Base-by-base conservation (phyloP, 2,888 invertebrate species). In the Harpalus rufipes region DNA sequence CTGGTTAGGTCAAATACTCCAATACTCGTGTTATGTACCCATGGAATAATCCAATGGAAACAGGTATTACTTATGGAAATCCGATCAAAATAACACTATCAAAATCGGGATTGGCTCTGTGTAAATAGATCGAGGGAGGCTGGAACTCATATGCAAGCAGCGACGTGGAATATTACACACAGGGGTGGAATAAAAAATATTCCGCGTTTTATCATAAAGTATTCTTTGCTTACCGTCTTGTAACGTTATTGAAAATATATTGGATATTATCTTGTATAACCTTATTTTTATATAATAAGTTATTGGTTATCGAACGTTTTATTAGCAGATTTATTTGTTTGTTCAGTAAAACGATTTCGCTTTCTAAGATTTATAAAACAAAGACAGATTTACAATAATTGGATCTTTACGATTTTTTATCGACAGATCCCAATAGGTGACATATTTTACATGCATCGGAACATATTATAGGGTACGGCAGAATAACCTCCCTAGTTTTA, bases 61-160 rank as follows among this genome's bases (percentile, higher is more conserved):
- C 44, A 83, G 68, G 79, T 85, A 82, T 81, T 81, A 81, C 63
- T 82, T 84, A 84, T 25, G 85, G 84, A 79, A 86, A 81, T 84
- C 84, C 65, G 74, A 78, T 63, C 63, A 78, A 78, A 76, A 82
- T 85, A 74, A 82, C 83, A 78, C 72, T 83, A 78, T 85, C 83
- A 84, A 81, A 84, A 39, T 59, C 76, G 61, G 72, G 61, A 63
- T 80, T 85, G 41, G 65, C 51, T 41, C 25, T 81, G 81, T 63
- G 63, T 63, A 81, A 81, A 81, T 63, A 81, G 63, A 80, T 80
- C 68, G 68, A 68, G 68, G 68, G 68, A 68, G 68, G 68, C 56
- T 14, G 56, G 79, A 79, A 58, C 61, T 79, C 78, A 59, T 59
- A 79, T 79, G 79, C 72, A 44, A 74, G 8, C 41, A 41, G 18